phyloP scores from a whole-genome alignment of 2,888 invertebrate species.

The Thereva unica region DNA sequence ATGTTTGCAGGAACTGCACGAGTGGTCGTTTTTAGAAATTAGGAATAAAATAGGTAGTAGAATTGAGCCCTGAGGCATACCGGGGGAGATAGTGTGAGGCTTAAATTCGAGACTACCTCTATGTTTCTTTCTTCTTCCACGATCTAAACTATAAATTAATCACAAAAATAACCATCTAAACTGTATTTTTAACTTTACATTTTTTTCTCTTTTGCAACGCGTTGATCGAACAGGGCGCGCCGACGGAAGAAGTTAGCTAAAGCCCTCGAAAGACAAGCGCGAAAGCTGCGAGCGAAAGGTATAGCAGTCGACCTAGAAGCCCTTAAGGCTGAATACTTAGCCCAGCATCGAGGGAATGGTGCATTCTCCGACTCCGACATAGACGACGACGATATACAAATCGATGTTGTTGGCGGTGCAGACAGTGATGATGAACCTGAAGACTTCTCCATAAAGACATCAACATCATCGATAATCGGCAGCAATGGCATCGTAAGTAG shows the following conservation, averaged over 20 bases:
- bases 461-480: slow-evolving; percentile 51
- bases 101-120: too few species aligned
- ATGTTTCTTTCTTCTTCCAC: too few species aligned
- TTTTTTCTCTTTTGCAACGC: slow-evolving; percentile 36
- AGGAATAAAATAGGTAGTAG: too few species aligned
- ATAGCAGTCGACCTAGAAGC: slow-evolving; percentile 87
- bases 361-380: slow-evolving; percentile 66
- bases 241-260: slow-evolving; percentile 90
- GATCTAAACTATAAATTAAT: neutral
- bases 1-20: too few species aligned
- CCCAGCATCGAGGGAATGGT: slow-evolving; percentile 69
- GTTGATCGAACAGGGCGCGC: slow-evolving; percentile 66
- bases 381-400: slow-evolving; percentile 73
- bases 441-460: slow-evolving; percentile 59
- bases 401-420: slow-evolving; percentile 82
- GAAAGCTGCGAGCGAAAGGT: slow-evolving; percentile 89
- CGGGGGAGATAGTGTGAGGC: too few species aligned
- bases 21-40: too few species aligned
- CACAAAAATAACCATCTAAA: neutral
- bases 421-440: slow-evolving; percentile 69
- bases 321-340: slow-evolving; percentile 81
- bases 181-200: slow-evolving; percentile 26
- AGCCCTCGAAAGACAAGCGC: slow-evolving; percentile 87
- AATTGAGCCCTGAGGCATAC: too few species aligned
- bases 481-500: slow-evolving; percentile 60